Evolutionary conservation across 1,140 invertebrate species (phyloP).

Genomic region (Psix sp.): DNA sequence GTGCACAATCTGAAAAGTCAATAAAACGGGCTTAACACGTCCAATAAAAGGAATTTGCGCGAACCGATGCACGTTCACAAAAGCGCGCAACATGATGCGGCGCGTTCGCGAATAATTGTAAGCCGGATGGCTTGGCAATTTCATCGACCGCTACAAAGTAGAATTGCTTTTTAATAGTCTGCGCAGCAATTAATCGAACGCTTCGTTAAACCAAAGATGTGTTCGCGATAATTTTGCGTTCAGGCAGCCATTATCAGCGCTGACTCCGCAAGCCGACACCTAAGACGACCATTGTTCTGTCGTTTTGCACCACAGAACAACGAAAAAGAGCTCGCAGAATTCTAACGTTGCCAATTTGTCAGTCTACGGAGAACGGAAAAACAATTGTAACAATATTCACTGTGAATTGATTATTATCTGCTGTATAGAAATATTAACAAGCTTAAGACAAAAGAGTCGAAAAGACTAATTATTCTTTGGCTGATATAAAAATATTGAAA

Average conservation of each 20-base stretch:
- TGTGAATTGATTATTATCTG: too few species aligned
- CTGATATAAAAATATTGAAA: too few species aligned
- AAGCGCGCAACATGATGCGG: conserved; percentile 35
- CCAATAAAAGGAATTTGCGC: conserved; percentile 54
- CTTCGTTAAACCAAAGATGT: conserved; percentile 65
- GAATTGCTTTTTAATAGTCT: conserved; percentile 60
- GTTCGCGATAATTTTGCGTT: conserved; percentile 61
- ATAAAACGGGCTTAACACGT: conserved; percentile 53
- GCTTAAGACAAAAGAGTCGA: too few species aligned
- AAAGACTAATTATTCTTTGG: too few species aligned
- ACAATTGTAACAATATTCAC: too few species aligned
- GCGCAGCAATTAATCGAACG: conserved; percentile 56
- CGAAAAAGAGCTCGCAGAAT: too few species aligned
- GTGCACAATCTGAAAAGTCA: conserved; percentile 55
- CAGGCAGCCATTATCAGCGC: conserved; percentile 64
- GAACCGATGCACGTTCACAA: conserved; percentile 37
- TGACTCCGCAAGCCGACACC: conserved; percentile 14
- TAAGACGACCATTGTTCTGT: conserved; percentile 38
- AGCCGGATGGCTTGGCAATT: conserved; percentile 36
- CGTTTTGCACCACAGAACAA: conserved; percentile 19
- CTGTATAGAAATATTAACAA: too few species aligned
- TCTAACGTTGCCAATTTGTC: too few species aligned
- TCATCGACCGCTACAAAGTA: conserved; percentile 37
- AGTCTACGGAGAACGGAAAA: too few species aligned
- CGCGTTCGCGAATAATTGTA: conserved; percentile 44